Evolutionary conservation across 2,888 invertebrate species (phyloP).

Genomic region (Plagodis pulveraria): DNA sequence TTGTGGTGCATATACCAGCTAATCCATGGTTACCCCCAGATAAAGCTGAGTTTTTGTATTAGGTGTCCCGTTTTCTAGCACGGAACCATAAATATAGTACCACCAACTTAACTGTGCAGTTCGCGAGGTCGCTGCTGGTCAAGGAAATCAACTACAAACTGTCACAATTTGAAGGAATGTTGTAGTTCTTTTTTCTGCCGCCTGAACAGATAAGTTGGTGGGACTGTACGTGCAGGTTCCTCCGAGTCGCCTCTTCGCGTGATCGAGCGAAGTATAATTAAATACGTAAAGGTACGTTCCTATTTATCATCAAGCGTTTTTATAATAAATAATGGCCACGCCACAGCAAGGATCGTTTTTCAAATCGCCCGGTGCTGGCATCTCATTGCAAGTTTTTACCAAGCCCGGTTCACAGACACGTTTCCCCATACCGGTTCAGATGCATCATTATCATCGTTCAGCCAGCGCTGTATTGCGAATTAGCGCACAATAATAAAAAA

Average conservation of each 20-base stretch:
- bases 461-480: slow-evolving; percentile 55
- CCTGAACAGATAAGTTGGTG: no score
- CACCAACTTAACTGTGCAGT: no score
- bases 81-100: no score
- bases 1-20: no score
- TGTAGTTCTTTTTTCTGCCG: no score
- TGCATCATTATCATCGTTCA: slow-evolving; percentile 65
- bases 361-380: slow-evolving; percentile 54
- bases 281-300: slow-evolving; percentile 51
- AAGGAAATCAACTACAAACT: no score
- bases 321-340: slow-evolving; percentile 70
- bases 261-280: slow-evolving; percentile 55
- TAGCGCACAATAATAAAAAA: slow-evolving; percentile 58
- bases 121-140: no score
- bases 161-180: no score
- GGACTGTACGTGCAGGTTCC: no score
- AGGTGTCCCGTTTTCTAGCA: no score
- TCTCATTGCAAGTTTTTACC: slow-evolving; percentile 64
- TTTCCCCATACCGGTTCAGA: slow-evolving; percentile 62
- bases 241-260: slow-evolving; percentile 42
- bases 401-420: slow-evolving; percentile 42
- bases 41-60: no score
- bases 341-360: slow-evolving; percentile 57
- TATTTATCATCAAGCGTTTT: slow-evolving; percentile 69
- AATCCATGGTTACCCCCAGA: no score